Evolutionary conservation across 1,140 invertebrate species (phyloP).

Genomic region (Drosophila oshimai): DNA sequence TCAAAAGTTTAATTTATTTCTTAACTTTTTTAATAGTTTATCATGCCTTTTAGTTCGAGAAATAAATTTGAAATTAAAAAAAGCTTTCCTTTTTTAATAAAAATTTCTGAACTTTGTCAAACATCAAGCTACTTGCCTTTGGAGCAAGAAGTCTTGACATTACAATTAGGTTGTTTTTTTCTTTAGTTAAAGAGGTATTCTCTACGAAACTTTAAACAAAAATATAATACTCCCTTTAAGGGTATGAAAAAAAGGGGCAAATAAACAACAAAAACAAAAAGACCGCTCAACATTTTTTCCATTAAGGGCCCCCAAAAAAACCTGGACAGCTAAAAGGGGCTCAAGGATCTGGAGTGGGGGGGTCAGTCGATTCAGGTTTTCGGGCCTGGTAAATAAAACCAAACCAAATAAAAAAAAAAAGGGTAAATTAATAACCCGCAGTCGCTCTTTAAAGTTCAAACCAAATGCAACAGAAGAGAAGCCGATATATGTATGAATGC

Average conservation of each 20-base stretch:
- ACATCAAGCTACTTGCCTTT: too few species aligned
- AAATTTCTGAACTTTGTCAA: too few species aligned
- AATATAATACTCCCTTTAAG: background rate
- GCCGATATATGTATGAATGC: background rate
- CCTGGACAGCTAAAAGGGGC: slow-evolving; percentile 7
- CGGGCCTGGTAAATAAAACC: background rate
- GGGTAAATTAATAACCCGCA: slow-evolving; percentile 68
- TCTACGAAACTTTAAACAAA: background rate
- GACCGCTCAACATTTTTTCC: slow-evolving; percentile 54
- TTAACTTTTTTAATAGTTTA: too few species aligned
- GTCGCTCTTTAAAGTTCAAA: slow-evolving; percentile 62
- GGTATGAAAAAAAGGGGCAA: slow-evolving; percentile 4
- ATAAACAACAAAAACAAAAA: slow-evolving; percentile 17
- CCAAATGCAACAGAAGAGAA: slow-evolving; percentile 19
- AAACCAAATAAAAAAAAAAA: slow-evolving; percentile 21
- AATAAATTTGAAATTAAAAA: too few species aligned
- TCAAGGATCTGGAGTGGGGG: background rate
- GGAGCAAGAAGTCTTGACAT: too few species aligned
- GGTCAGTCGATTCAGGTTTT: slow-evolving; percentile 17
- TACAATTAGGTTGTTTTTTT: too few species aligned
- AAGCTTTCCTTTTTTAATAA: too few species aligned
- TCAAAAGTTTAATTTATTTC: too few species aligned
- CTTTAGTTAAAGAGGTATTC: too few species aligned
- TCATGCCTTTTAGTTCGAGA: too few species aligned
- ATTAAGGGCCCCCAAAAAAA: slow-evolving; percentile 36